Conservation (phyloP, 2,797 vertebrate genomes). For the Rhynchonycteris naso region DNA sequence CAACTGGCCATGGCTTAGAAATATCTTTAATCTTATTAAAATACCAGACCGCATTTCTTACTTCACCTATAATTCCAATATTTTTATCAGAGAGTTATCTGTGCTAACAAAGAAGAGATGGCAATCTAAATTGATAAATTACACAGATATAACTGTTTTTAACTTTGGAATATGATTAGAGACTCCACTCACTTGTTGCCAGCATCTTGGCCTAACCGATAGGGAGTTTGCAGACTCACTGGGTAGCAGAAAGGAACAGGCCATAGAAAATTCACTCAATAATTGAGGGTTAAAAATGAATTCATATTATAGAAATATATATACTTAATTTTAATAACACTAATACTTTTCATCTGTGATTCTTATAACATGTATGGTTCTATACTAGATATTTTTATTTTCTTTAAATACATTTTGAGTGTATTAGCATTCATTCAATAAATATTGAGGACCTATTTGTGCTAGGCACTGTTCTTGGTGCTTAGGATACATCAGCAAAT, state of each 20-base stretch:
- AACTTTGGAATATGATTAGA: neutral
- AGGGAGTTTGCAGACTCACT: neutral
- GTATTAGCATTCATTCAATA: neutral
- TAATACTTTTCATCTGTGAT: neutral
- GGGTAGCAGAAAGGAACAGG: neutral
- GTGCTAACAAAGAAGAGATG: neutral
- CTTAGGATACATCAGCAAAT: neutral
- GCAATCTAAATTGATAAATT: constrained; percentile 11
- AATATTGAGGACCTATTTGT: neutral
- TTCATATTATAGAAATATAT: neutral
- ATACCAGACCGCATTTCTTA: neutral
- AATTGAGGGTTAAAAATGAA: neutral
- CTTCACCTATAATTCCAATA: neutral
- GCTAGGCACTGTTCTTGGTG: neutral
- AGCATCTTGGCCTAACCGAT: neutral
- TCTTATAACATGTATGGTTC: constrained; percentile 4
- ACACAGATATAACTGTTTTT: neutral
- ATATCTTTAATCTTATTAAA: neutral
- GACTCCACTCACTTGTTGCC: neutral
- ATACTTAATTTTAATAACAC: constrained; percentile 5
- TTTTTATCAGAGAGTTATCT: neutral
- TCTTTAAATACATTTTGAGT: constrained; percentile 2
- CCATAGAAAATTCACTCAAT: neutral
- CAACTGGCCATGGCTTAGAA: too few relatives aligned
- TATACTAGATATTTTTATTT: constrained; percentile 18